Evolutionary conservation across 2,888 invertebrate genomes (phyloP), one percentile per base, ranked within the genome.

Genomic region (Torymus tubicola): DNA sequence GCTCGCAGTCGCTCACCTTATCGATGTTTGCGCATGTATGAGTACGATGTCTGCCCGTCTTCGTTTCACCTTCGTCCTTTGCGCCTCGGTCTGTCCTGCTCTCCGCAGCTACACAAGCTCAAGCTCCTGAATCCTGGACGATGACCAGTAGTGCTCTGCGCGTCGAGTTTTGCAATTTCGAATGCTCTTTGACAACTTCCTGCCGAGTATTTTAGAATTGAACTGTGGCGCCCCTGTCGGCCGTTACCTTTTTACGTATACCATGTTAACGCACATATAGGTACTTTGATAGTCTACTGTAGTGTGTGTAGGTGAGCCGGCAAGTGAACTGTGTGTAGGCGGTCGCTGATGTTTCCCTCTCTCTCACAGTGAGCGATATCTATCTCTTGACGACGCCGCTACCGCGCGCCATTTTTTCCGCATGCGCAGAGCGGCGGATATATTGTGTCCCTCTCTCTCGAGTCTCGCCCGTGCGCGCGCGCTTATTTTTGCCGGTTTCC

Each of bases 321-420:
- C 18, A 16, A 61, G 14, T 53, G 63, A 24, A 11, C 68, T 8
- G 42, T 42, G 42, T 42, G 42, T 42, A 42, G 61, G 21, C 72
- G 72, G 50, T 53, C 21, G 63, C 72, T 72, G 63, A 21, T 72
- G 53, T 72, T 68, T 21, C 69, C 69, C 16, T 31, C 58, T 70
- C 21, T 60, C 52, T 42, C 18, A 55, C 65, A 16, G 13, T 18
- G 52, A 60, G n/a, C 10, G 42, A 57, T 10, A 24, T 16, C 50
- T 58, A 72, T 21, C 61, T 50, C 67, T 61, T 65, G 68, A 61
- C 73, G 73, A 63, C 69, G 77, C 69, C 70, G 63, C 24, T 53
- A 69, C 69, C 70, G 68, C 24, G 53, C 63, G 77, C 70, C 64
- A 77, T 77, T 31, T 70, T 67, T 63, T 55, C 63, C 21, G 21